phyloP scores from a whole-genome alignment of 1,140 invertebrate genomes.

The Polypedilum pembai region DNA sequence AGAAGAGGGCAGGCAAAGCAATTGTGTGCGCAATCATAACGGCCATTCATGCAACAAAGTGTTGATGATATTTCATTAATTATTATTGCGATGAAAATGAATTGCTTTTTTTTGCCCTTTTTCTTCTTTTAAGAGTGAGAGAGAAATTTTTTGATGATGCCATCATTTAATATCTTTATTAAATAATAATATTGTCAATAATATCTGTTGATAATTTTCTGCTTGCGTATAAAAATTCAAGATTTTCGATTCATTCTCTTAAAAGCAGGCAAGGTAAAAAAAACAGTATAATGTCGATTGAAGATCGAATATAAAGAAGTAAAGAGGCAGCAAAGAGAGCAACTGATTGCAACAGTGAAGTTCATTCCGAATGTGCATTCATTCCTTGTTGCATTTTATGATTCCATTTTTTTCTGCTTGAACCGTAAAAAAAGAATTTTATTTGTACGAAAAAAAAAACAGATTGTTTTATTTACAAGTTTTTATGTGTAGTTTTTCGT shows the following conservation, averaged over 20 bases:
- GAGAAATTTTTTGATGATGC: not conserved
- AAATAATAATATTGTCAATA: not conserved
- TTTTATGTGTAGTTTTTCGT: conserved; percentile 22
- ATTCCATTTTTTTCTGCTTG: not conserved
- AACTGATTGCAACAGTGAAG: conserved; percentile 4
- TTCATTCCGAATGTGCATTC: conserved; percentile 11
- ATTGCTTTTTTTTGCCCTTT: not conserved
- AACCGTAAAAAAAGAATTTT: conserved; percentile 26
- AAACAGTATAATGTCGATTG: conserved; percentile 5
- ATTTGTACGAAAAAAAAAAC: conserved; percentile 26
- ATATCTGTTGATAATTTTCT: not conserved
- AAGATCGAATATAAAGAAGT: not conserved
- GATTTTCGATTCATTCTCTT: not conserved
- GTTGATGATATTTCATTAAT: conserved; percentile 26
- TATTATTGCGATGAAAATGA: conserved; percentile 10
- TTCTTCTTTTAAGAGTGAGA: not conserved
- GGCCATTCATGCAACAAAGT: not conserved
- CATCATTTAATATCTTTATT: conserved; percentile 14
- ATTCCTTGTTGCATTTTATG: conserved; percentile 23
- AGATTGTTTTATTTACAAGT: conserved; percentile 28
- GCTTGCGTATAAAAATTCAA: not conserved
- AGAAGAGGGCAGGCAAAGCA: not conserved
- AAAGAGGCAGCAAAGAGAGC: not conserved
- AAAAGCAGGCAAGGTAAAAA: not conserved
- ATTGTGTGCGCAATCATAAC: not conserved